These are phyloP conservation scores for Incurvaria masculella DNA, from an alignment of 2,888 invertebrate species.

Conservation along the genomic window DNA sequence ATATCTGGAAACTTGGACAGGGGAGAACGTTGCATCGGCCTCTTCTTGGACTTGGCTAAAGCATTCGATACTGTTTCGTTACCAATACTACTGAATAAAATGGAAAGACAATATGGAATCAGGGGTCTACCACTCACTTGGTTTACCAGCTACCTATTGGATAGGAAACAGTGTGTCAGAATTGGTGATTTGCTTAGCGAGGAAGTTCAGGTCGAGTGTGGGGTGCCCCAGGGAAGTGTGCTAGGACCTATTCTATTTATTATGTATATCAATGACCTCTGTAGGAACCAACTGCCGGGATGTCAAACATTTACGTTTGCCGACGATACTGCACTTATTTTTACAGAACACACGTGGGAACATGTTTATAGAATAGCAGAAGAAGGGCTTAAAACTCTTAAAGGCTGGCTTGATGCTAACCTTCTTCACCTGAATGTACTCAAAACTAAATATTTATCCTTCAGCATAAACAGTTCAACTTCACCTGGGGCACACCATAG, in stretches of 20 bases:
- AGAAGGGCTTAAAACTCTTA: neutral
- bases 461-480: neutral
- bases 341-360: neutral
- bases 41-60: neutral
- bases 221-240: neutral
- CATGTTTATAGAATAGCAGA: neutral
- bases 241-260: neutral
- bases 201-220: neutral
- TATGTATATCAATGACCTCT: neutral
- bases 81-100: neutral
- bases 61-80: neutral
- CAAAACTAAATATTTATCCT: neutral
- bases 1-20: neutral
- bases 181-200: neutral
- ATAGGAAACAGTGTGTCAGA: neutral
- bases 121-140: neutral
- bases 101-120: constrained; percentile 4
- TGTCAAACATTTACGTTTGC: neutral
- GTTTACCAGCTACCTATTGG: neutral
- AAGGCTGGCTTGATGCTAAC: neutral
- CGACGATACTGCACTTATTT: neutral
- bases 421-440: neutral
- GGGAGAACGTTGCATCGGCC: neutral
- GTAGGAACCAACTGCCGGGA: neutral
- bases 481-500: too few relatives aligned